Base-by-base conservation (phyloP, 1,140 invertebrate species). In the Aphaenogaster rudis region DNA sequence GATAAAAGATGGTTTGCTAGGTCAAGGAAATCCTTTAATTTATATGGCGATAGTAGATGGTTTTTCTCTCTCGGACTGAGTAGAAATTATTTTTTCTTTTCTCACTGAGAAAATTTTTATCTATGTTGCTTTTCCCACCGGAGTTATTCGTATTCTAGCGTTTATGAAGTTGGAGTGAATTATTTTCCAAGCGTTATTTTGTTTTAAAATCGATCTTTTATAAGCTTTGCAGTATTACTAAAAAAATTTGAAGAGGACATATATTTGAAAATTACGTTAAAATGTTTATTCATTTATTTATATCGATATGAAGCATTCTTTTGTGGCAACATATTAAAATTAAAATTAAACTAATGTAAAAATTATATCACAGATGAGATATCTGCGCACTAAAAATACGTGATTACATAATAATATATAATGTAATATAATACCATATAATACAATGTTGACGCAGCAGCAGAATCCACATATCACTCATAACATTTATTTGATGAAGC, bases 31-130 rank as follows among this genome's bases (percentile, higher is more conserved):
- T 69, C 66, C 66, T 69, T 50, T 69, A 69, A 69, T 69, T 69
- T 69, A 50, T 69, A 21, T 69, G 21, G 42, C 66, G 9, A 69
- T 69, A 69, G 66, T 66, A 7, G 36, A n/a, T 66, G 63, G n/a
- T 15, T 69, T 69, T 69, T 50, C 42, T 50, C 66, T 28, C 66
- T 42, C 36, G 42, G 42, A 5, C 21, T 69, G 66, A 50, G 50
- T 48, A 69, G 42, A 69, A 69, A 69, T 69, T 69, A 69, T 69
- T 69, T 69, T 69, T 69, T 69, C 42, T 69, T 28, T 21, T 48
- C 42, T 42, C 21, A 21, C 13, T 69, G 66, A 69, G 66, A 28
- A 69, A 48, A 69, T 69, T 69, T 69, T 69, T 69, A 69, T 69
- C 21, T 28, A 50, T 69, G 11, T 2, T 33, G 21, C 21, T 69